Evolutionary conservation across 2,888 invertebrate genomes (phyloP).

Genomic region (Danaus chrysippus): DNA sequence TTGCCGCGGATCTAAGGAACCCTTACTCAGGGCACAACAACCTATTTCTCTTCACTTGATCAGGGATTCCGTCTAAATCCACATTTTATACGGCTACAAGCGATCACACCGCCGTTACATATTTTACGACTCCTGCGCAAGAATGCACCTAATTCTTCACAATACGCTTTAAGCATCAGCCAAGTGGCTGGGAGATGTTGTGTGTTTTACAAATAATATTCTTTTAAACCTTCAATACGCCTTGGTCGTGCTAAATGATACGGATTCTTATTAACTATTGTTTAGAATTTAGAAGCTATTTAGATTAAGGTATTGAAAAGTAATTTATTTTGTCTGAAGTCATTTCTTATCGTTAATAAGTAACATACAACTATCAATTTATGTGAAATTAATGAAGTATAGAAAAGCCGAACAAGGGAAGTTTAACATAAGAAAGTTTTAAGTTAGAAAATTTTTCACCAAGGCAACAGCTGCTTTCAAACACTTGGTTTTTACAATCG

Average conservation of each 20-base stretch:
- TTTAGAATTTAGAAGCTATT: too few species aligned
- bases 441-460: neutral
- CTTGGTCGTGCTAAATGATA: too few species aligned
- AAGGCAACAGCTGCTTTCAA: neutral
- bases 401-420: too few species aligned
- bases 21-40: slow-evolving; percentile 22
- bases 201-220: too few species aligned
- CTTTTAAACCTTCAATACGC: too few species aligned
- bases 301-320: too few species aligned
- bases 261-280: too few species aligned
- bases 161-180: neutral
- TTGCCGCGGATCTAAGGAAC: slow-evolving; percentile 37
- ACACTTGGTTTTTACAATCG: slow-evolving; percentile 4
- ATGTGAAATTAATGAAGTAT: too few species aligned
- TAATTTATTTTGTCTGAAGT: too few species aligned
- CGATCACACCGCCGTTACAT: slow-evolving; percentile 2
- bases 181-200: too few species aligned
- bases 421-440: neutral
- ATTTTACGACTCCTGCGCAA: slow-evolving; percentile 7
- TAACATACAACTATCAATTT: too few species aligned
- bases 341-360: too few species aligned
- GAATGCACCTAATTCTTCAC: neutral
- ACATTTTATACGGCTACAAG: slow-evolving; percentile 5
- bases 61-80: slow-evolving; percentile 8
- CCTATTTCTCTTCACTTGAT: slow-evolving; percentile 8